A percentile compares a stretch with the other conserved stretches of the same genome.
Evolutionary conservation across 1,140 invertebrate species (phyloP).

Genomic region (Ceratina calcarata): DNA sequence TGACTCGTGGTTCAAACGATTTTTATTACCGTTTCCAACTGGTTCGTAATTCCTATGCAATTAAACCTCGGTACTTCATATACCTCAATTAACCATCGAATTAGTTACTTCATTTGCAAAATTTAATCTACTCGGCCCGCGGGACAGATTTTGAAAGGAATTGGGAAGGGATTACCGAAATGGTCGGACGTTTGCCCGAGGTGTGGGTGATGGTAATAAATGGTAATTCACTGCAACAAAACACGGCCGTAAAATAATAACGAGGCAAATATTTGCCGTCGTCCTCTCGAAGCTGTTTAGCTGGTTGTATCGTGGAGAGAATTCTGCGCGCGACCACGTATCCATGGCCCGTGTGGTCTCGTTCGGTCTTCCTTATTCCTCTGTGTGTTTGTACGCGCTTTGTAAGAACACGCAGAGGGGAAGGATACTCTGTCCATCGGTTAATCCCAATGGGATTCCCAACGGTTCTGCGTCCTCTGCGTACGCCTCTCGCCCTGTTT

Average conservation of each 20-base stretch:
- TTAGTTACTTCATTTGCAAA: no score
- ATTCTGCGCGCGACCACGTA: background rate
- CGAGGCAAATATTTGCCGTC: constrained; percentile 69
- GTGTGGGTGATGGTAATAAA: background rate
- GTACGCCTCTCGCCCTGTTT: background rate
- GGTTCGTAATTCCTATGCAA: background rate
- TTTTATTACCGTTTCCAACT: background rate
- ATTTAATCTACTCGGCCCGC: no score
- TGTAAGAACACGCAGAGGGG: background rate
- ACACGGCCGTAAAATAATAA: constrained; percentile 70
- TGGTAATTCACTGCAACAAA: constrained; percentile 61
- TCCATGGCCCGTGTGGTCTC: no score
- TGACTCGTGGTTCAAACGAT: constrained; percentile 63
- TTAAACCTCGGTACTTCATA: no score
- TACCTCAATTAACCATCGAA: no score
- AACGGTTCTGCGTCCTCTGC: background rate
- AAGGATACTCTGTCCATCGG: background rate
- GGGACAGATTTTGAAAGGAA: background rate
- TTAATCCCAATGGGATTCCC: constrained; percentile 39
- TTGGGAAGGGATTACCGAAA: background rate
- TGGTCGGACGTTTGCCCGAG: no score
- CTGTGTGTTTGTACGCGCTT: background rate
- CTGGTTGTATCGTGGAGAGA: background rate
- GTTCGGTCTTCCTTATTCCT: background rate
- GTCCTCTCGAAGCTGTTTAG: constrained; percentile 1